phyloP scores from a whole-genome alignment of 2,113 vertebrate species.

The Poeciliopsis turrubarensis region DNA sequence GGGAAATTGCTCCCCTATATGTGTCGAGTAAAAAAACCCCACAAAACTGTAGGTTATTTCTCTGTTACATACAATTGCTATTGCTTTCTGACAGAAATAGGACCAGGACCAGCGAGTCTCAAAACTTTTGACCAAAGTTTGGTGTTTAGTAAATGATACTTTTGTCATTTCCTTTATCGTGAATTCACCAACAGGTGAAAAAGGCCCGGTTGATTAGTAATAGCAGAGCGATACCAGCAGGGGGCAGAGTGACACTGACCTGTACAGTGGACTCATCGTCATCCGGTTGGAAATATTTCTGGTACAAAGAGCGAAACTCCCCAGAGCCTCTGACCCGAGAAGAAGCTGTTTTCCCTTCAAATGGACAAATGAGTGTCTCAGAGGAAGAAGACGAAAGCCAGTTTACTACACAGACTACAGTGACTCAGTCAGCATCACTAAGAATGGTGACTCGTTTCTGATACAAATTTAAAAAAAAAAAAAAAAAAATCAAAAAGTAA shows the following conservation, averaged over 20 bases:
- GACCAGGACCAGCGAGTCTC: too few relatives aligned
- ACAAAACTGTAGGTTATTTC: too few relatives aligned
- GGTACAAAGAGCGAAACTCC: constrained; percentile 3
- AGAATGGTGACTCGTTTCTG: too few relatives aligned
- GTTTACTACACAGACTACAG: neutral
- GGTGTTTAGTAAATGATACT: too few relatives aligned
- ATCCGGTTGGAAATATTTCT: constrained; percentile 19
- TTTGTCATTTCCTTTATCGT: too few relatives aligned
- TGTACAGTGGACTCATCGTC: constrained; percentile 20
- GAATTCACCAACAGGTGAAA: neutral
- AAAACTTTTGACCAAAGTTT: too few relatives aligned
- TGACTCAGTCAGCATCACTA: neutral
- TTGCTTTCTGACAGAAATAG: too few relatives aligned
- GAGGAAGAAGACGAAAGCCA: constrained; percentile 23
- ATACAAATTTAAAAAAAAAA: too few relatives aligned
- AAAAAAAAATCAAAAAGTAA: too few relatives aligned
- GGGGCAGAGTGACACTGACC: neutral
- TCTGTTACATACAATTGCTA: too few relatives aligned
- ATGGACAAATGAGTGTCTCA: constrained; percentile 11
- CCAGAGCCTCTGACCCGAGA: neutral
- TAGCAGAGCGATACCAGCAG: neutral
- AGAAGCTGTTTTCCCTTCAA: neutral
- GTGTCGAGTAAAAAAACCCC: too few relatives aligned
- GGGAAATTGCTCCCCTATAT: too few relatives aligned
- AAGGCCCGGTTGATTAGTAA: neutral